Percentiles rank a stretch among this genome's conserved stretches.
Conservation (phyloP, 2,888 invertebrate genomes). For the Melanchra persicariae region DNA sequence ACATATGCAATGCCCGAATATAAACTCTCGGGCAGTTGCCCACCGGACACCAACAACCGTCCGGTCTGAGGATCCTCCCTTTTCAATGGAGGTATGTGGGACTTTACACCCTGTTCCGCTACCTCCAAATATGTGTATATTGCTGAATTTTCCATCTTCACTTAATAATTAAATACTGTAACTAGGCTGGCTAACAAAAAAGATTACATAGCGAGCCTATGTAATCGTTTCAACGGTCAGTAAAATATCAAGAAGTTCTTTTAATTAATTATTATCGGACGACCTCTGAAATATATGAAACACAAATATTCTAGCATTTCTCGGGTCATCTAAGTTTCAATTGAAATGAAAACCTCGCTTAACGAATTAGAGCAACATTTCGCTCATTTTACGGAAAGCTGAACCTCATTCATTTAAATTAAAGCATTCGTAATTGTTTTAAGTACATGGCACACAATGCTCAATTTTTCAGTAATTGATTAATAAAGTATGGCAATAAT, state of each 20-base stretch:
- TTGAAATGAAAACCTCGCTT: neutral
- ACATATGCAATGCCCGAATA: too few species aligned
- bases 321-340: neutral
- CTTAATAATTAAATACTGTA: too few species aligned
- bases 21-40: too few species aligned
- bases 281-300: neutral
- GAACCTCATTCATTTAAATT: slow-evolving; percentile 9
- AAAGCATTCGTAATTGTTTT: slow-evolving; percentile 18
- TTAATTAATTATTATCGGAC: too few species aligned
- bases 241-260: neutral
- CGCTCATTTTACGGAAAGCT: neutral
- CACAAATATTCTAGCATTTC: neutral
- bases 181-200: too few species aligned
- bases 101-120: too few species aligned
- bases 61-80: too few species aligned
- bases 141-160: too few species aligned
- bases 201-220: too few species aligned
- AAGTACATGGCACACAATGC: slow-evolving; percentile 2
- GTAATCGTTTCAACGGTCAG: neutral
- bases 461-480: slow-evolving; percentile 28
- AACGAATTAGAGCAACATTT: neutral
- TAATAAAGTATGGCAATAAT: slow-evolving; percentile 25
- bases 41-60: too few species aligned
- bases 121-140: too few species aligned
- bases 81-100: too few species aligned